Evolutionary conservation across 2,888 invertebrate species (phyloP), one percentile per base, ranked within the genome.

Genomic region (Leucoptera coffeella): DNA sequence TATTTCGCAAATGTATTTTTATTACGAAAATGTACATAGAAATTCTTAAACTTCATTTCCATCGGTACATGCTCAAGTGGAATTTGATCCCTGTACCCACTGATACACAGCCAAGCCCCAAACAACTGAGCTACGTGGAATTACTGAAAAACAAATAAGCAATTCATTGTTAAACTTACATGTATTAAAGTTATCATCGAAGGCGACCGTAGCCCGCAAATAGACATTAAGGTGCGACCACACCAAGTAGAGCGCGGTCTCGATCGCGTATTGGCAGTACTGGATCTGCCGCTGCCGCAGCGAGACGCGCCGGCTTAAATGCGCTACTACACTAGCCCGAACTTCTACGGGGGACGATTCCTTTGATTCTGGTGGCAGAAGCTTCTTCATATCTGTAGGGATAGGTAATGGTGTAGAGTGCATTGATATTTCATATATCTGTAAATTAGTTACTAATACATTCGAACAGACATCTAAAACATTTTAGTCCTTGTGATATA

Each of bases 151-250:
- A n/a, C n/a, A n/a, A n/a, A n/a, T n/a, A n/a, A n/a, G n/a, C n/a
- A n/a, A n/a, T n/a, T n/a, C n/a, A n/a, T n/a, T n/a, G n/a, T n/a
- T n/a, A n/a, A n/a, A n/a, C 25, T 25, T 12, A 25, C 25, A 17
- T 9, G 10, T 19, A 17, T 12, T 25, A 4, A 19, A 19, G 12
- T 15, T 9, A 8, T 25, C 27, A 9, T 22, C 22, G 14, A 15
- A 6, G 11, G 77, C 73, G 27, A 78, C 71, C 1, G 79, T 73
- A 36, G 77, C 73, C 28, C 79, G 57, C 56, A 84, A 77, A 43
- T 81, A 82, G 43, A 79, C 80, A 38, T 85, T 79, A 26, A 85
- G 54, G 54, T 85, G 86, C 27, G 80, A 75, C 87, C 87, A 87
- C 33, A 88, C 64, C 32, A 89, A 71, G 43, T 84, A 83, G 27